A percentile compares a stretch with the other conserved stretches of the same genome.
Evolutionary conservation across 2,797 vertebrate species (phyloP).

Genomic region (Tamandua tetradactyla): DNA sequence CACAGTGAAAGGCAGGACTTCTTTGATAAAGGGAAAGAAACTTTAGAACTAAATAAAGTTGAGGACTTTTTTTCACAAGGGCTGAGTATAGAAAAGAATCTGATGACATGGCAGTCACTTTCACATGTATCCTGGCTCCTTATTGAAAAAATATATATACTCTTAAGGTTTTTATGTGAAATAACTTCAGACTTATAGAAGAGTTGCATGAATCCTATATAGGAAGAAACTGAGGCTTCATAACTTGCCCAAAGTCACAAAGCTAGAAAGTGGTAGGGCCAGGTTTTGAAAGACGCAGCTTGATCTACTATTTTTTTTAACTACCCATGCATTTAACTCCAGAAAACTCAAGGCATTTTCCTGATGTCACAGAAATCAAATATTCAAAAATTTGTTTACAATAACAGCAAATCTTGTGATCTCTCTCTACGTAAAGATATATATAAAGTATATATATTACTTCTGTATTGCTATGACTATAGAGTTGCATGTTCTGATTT

Average conservation of each 20-base stretch:
- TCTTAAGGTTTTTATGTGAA: background rate
- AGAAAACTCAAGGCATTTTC: background rate
- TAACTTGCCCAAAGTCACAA: no score
- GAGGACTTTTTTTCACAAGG: background rate
- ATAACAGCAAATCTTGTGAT: background rate
- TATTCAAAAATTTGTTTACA: background rate
- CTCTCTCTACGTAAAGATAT: no score
- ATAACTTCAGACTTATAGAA: background rate
- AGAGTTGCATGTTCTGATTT: background rate
- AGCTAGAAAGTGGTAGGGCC: no score
- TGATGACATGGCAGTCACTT: background rate
- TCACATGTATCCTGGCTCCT: background rate
- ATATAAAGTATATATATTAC: background rate
- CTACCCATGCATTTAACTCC: background rate
- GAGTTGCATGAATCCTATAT: background rate
- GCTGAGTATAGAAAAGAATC: background rate
- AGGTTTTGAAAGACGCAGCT: background rate
- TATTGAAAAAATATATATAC: background rate
- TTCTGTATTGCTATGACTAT: background rate
- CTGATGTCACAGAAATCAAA: background rate
- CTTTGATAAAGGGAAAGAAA: background rate
- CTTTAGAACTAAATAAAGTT: background rate
- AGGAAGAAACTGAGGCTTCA: background rate
- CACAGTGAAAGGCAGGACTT: background rate
- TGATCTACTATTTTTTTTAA: background rate